Conservation (phyloP, 2,888 invertebrate genomes). For the Trileptium ribeirensis region DNA sequence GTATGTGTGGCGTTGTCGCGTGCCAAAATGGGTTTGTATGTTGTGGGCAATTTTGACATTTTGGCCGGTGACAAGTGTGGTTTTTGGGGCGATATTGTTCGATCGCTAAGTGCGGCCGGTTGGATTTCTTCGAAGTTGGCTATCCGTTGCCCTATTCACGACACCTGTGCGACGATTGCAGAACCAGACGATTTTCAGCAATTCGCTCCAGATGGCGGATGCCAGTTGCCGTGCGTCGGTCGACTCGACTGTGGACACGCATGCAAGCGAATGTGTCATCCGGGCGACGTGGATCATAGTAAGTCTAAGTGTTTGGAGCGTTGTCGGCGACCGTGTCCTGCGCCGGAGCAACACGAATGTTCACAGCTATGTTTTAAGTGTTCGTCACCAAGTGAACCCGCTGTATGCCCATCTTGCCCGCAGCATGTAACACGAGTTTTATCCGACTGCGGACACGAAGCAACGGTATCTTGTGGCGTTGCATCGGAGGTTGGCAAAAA, state of each 20-base stretch:
- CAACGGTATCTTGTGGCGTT: slow-evolving; percentile 33
- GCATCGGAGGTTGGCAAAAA: no score
- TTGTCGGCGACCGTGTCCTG: slow-evolving; percentile 58
- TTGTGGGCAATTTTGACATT: slow-evolving; percentile 10
- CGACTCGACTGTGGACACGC: slow-evolving; percentile 61
- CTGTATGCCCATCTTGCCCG: slow-evolving; percentile 48
- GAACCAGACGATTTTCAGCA: not conserved
- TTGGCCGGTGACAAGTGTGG: not conserved
- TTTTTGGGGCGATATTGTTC: not conserved
- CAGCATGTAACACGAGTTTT: slow-evolving; percentile 39
- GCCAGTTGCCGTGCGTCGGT: slow-evolving; percentile 58
- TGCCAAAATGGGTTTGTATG: slow-evolving; percentile 28
- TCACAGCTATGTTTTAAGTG: slow-evolving; percentile 55
- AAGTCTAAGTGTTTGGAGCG: slow-evolving; percentile 52
- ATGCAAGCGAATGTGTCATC: slow-evolving; percentile 62
- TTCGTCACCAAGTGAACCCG: no score
- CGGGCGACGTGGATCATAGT: slow-evolving; percentile 58
- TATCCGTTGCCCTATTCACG: not conserved
- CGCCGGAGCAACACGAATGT: slow-evolving; percentile 56
- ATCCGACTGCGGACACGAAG: slow-evolving; percentile 38
- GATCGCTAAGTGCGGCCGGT: not conserved
- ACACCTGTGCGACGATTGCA: not conserved
- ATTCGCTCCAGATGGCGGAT: slow-evolving; percentile 57
- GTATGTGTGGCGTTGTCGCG: slow-evolving; percentile 47
- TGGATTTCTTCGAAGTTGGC: not conserved